Base-by-base conservation (phyloP, 2,113 vertebrate genomes). In the Gymnogyps californianus region DNA sequence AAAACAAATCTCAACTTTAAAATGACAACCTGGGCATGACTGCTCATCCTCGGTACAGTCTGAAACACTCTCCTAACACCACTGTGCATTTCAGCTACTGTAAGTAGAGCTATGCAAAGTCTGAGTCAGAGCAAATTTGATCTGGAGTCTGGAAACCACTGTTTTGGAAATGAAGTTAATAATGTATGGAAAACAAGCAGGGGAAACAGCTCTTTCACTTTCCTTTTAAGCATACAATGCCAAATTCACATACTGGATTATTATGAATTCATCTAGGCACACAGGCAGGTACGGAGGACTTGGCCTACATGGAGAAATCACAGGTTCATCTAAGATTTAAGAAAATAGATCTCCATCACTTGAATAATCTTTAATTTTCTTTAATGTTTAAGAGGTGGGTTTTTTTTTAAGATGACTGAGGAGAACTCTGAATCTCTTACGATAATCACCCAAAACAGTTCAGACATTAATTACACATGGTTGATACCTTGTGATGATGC, bases 1-100 rank as follows among this genome's bases (percentile, higher is more conserved):
- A 8, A 85, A 83, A 2, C 26, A 87, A 78, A 54, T 34, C 16
- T 40, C 84, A 57, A 3, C 34, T n/a, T 83, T 3, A 22, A 67
- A 87, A 71, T 0, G 1, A 72, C 46, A 84, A n/a, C 24, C 7
- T 52, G 62, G 61, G 61, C 34, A 64, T 0, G 1, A 19, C 26
- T 11, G 44, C 62, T 86, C 0, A 0, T 52, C 59, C 54, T 58
- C 16, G 7, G 47, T 5, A 54, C 5, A 24, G 31, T 3, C 44
- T n/a, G 26, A 40, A 77, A 66, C 7, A 4, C 32, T 61, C 25
- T 7, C 52, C 36, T 5, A 38, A 32, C 47, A 38, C 36, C 1
- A 0, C 8, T 13, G 4, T 10, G 58, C 10, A 19, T 42, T 61
- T 40, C 3, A 0, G 24, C 26, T 25, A 11, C 36, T 44, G 0